A percentile compares a stretch with the other conserved stretches of the same genome.
These are phyloP conservation scores for Rhyacophila evoluta DNA, from an alignment of 2,888 invertebrate genomes.

Conservation along the genomic window DNA sequence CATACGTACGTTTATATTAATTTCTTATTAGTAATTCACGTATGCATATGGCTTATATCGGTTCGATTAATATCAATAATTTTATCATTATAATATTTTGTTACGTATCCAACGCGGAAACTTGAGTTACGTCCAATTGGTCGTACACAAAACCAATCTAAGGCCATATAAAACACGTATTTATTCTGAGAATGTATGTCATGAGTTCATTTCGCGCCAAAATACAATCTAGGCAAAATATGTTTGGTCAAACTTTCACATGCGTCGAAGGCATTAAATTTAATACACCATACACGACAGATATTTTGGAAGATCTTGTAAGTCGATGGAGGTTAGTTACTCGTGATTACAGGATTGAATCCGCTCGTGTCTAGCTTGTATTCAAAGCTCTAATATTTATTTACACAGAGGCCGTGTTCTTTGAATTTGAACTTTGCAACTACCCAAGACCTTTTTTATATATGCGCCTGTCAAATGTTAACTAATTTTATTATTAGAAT, in stretches of 20 bases:
- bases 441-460: no score
- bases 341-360: no score
- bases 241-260: constrained; percentile 47
- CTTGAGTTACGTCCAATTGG: background rate
- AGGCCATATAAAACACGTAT: background rate
- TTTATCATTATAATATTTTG: background rate
- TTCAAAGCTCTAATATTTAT: no score
- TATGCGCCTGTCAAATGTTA: no score
- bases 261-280: background rate
- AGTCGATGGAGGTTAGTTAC: no score
- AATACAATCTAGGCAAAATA: constrained; percentile 42
- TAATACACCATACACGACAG: background rate
- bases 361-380: no score
- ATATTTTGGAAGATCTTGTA: background rate
- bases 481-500: no score
- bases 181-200: constrained; percentile 43
- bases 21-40: no score
- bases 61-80: background rate
- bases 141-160: background rate
- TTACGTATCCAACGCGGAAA: constrained; percentile 12
- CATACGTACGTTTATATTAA: no score
- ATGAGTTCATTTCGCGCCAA: constrained; percentile 36
- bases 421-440: no score
- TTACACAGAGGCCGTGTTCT: no score
- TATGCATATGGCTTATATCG: no score